Percentiles rank a stretch among this genome's conserved stretches.
Conservation (phyloP, 2,113 vertebrate genomes). For the Gallinago paraguaiae region DNA sequence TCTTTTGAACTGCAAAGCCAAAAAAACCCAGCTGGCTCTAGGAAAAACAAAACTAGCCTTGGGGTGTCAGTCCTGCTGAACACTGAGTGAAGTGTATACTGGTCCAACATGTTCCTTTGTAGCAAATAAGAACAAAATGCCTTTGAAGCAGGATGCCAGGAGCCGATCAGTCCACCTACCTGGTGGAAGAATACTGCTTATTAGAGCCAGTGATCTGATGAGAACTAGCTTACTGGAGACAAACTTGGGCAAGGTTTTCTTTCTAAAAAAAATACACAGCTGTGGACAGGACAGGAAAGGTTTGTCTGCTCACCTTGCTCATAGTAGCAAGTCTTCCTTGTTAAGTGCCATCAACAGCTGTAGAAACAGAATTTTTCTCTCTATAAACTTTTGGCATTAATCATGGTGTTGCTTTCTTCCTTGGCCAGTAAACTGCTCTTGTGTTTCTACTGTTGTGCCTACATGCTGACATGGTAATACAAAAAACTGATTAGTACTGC, state of each 20-base stretch:
- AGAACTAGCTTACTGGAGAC: background rate
- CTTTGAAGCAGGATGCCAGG: constrained; percentile 23
- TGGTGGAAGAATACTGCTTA: background rate
- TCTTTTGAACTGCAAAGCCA: background rate
- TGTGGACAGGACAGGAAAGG: background rate
- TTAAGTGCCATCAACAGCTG: background rate
- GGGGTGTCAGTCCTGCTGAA: background rate
- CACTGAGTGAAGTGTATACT: background rate
- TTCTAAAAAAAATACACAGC: background rate
- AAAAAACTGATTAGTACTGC: background rate
- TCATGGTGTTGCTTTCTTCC: background rate
- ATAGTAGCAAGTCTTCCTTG: background rate
- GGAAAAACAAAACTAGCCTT: background rate
- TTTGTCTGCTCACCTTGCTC: background rate
- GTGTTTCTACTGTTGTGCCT: background rate
- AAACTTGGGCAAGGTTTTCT: background rate
- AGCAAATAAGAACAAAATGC: background rate
- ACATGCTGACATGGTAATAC: background rate
- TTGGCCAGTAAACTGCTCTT: background rate
- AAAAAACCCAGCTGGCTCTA: background rate
- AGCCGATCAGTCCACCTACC: background rate
- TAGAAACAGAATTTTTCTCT: background rate
- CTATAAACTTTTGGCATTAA: background rate
- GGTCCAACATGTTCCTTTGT: background rate
- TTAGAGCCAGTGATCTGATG: background rate